Conservation (phyloP, 1,140 invertebrate genomes). For the Micrasema longulum region DNA sequence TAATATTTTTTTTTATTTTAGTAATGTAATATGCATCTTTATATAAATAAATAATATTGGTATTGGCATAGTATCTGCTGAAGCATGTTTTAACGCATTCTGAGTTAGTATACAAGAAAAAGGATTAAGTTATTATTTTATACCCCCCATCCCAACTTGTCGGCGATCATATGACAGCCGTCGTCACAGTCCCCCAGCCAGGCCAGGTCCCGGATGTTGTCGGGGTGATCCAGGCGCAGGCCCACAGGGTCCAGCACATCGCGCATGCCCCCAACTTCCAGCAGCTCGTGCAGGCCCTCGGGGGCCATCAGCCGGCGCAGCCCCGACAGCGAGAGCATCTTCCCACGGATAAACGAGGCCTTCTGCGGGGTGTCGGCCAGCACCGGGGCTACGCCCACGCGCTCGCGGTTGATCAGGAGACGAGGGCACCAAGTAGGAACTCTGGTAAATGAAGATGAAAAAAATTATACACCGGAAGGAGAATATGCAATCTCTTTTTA, state of each 20-base stretch:
- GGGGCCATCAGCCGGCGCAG: constrained; percentile 64
- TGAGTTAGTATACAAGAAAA: too few species aligned
- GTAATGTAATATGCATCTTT: too few species aligned
- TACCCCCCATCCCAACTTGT: constrained; percentile 85
- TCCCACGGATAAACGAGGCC: constrained; percentile 20
- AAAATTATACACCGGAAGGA: background rate
- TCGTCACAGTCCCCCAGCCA: constrained; percentile 90
- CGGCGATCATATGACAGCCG: constrained; percentile 81
- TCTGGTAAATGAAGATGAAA: constrained; percentile 64
- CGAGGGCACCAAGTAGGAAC: constrained; percentile 80
- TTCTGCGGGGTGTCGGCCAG: constrained; percentile 17
- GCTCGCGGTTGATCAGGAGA: constrained; percentile 87
- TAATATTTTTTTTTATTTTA: too few species aligned
- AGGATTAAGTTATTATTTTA: too few species aligned
- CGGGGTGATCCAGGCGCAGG: constrained; percentile 75
- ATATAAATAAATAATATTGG: too few species aligned
- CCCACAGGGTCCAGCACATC: constrained; percentile 64
- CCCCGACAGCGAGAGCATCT: constrained; percentile 5
- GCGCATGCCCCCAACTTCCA: constrained; percentile 51
- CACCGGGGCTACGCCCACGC: constrained; percentile 69
- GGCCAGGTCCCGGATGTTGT: constrained; percentile 84
- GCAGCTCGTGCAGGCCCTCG: constrained; percentile 67
- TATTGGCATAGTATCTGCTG: too few species aligned
- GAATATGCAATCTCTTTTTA: too few species aligned
- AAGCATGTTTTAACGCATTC: too few species aligned